Conservation (phyloP, 2,113 vertebrate species). For the Scopus umbretta region DNA sequence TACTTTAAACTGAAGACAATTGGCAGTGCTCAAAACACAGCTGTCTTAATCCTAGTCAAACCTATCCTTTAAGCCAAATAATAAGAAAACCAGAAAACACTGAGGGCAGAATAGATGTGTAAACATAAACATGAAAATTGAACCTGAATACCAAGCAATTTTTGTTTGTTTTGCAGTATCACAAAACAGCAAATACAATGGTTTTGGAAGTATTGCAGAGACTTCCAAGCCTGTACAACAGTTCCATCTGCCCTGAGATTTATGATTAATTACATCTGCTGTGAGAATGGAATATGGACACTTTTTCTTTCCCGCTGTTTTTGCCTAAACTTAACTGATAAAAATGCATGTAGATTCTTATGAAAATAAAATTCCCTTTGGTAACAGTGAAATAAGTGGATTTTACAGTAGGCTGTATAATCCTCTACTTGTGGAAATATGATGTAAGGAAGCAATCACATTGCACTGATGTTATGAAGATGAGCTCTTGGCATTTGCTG, state of each 20-base stretch:
- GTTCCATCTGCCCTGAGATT: conserved; percentile 18
- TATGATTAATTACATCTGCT: conserved; percentile 7
- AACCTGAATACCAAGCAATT: not conserved
- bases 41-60: conserved; percentile 33
- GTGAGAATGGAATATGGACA: not conserved
- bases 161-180: not conserved
- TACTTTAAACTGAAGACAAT: not conserved
- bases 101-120: not conserved
- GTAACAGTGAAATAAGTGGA: not conserved
- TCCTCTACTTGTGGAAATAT: not conserved
- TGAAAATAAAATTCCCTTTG: not conserved
- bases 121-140: conserved; percentile 16
- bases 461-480: not conserved
- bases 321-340: not conserved
- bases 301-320: not conserved
- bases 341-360: not conserved
- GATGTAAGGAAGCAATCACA: not conserved
- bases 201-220: not conserved
- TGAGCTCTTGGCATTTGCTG: conserved; percentile 33
- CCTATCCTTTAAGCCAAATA: conserved; percentile 22
- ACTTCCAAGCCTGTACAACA: not conserved
- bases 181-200: not conserved
- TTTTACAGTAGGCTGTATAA: conserved; percentile 27
- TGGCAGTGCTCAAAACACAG: conserved; percentile 31
- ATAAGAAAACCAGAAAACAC: conserved; percentile 34